Evolutionary conservation across 1,140 invertebrate genomes (phyloP).

Genomic region (Halyomorpha halys): DNA sequence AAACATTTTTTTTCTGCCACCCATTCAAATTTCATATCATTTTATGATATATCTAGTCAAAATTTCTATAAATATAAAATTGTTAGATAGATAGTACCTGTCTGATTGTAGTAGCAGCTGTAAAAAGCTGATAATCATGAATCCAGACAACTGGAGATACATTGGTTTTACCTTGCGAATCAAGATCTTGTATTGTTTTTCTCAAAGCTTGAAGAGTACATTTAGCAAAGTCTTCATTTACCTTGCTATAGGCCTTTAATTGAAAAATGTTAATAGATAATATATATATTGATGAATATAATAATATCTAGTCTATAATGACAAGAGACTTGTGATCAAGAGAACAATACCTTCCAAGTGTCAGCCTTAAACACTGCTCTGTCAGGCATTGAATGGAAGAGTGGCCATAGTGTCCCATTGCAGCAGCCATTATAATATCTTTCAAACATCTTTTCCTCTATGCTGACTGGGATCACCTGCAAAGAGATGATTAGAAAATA

Average conservation of each 20-base stretch:
- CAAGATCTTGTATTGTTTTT: constrained; percentile 45
- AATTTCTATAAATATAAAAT: background rate
- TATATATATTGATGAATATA: too few relatives aligned
- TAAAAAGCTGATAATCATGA: constrained; percentile 88
- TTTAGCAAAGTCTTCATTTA: constrained; percentile 73
- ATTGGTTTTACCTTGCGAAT: constrained; percentile 37
- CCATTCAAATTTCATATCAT: background rate
- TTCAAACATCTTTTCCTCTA: constrained; percentile 63
- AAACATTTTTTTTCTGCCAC: too few relatives aligned
- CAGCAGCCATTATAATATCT: constrained; percentile 86
- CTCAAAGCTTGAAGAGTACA: constrained; percentile 64
- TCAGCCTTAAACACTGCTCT: constrained; percentile 63
- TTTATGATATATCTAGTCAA: background rate
- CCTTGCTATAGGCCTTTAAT: constrained; percentile 56
- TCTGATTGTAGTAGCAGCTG: constrained; percentile 76
- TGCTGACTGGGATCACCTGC: constrained; percentile 68
- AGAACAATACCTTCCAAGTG: constrained; percentile 52
- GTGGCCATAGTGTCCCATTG: constrained; percentile 83
- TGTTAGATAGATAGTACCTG: constrained; percentile 40
- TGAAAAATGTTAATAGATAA: too few relatives aligned
- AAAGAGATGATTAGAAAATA: too few relatives aligned
- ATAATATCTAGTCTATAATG: background rate
- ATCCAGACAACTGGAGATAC: constrained; percentile 70
- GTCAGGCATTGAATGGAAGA: constrained; percentile 85
- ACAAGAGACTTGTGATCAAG: background rate